Evolutionary conservation across 2,888 invertebrate species (phyloP).

Genomic region (Drosophila merina): DNA sequence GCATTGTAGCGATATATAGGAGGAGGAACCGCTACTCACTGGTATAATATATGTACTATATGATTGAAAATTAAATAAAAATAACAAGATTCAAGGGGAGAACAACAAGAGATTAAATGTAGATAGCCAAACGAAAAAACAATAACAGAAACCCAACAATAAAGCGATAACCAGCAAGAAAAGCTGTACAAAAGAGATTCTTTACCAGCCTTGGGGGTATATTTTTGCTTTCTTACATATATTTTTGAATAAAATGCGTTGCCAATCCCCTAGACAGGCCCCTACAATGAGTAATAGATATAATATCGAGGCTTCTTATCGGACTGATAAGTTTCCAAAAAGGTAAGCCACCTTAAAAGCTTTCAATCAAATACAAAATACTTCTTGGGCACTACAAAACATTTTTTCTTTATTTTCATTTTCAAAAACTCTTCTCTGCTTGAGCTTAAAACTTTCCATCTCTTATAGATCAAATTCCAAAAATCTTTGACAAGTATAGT

Average conservation of each 20-base stretch:
- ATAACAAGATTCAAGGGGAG: conserved; percentile 43
- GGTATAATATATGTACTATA: conserved; percentile 49
- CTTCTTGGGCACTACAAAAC: conserved; percentile 65
- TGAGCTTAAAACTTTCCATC: conserved; percentile 14
- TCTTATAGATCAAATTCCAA: conserved; percentile 30
- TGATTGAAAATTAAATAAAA: conserved; percentile 60
- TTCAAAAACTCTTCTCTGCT: conserved; percentile 29
- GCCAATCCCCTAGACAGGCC: background rate
- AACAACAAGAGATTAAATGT: conserved; percentile 61
- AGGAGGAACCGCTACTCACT: background rate
- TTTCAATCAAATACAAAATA: background rate
- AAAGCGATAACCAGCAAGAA: conserved; percentile 32
- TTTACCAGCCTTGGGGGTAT: conserved; percentile 1
- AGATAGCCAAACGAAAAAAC: conserved; percentile 54
- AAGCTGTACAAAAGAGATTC: conserved; percentile 15
- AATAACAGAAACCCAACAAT: conserved; percentile 25
- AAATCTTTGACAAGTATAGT: conserved; percentile 26
- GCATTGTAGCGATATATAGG: background rate
- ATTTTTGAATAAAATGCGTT: background rate
- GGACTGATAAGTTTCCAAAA: background rate
- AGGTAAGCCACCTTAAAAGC: background rate
- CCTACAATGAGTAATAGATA: background rate
- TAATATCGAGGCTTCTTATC: background rate
- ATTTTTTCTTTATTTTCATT: conserved; percentile 46
- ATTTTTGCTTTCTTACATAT: background rate